Percentiles rank a stretch among this genome's conserved stretches.
phyloP scores from a whole-genome alignment of 64 coral and sea anemone genomes.

The Anthopleura sola region DNA sequence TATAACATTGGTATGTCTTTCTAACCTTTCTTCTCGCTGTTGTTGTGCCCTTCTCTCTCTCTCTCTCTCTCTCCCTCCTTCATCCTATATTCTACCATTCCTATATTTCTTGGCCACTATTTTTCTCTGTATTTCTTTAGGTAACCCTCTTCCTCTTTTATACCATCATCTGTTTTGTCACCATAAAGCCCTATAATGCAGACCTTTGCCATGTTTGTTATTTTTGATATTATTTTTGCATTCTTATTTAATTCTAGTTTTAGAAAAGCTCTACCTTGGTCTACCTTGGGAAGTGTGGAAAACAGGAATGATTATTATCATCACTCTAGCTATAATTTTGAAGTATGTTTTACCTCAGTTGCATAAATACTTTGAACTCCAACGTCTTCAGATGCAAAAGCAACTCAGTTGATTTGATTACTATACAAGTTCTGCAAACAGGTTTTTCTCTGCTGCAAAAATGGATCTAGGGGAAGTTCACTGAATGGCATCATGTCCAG shows the following conservation, averaged over 20 bases:
- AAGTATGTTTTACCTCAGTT: slow-evolving; percentile 33
- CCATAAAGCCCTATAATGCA: no score
- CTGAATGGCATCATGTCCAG: not conserved
- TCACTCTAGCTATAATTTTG: slow-evolving; percentile 7
- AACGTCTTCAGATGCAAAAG: slow-evolving; percentile 1
- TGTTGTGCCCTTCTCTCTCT: no score
- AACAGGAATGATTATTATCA: slow-evolving; percentile 20
- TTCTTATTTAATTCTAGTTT: slow-evolving; percentile 26
- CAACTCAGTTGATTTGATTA: not conserved
- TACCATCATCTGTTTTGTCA: no score
- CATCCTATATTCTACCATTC: no score
- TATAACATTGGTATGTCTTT: slow-evolving; percentile 57
- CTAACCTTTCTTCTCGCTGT: no score
- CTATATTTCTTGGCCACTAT: no score
- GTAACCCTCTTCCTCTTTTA: no score
- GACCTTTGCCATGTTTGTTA: no score
- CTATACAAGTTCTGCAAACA: not conserved
- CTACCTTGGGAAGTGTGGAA: slow-evolving; percentile 46
- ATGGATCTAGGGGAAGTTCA: not conserved
- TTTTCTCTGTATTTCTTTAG: no score
- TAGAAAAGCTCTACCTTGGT: slow-evolving; percentile 49
- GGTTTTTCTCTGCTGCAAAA: not conserved
- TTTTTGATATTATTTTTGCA: not conserved
- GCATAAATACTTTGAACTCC: slow-evolving; percentile 14
- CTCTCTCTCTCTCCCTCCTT: no score